Evolutionary conservation across 2,113 vertebrate species (phyloP).

Genomic region (Oophaga pumilio): DNA sequence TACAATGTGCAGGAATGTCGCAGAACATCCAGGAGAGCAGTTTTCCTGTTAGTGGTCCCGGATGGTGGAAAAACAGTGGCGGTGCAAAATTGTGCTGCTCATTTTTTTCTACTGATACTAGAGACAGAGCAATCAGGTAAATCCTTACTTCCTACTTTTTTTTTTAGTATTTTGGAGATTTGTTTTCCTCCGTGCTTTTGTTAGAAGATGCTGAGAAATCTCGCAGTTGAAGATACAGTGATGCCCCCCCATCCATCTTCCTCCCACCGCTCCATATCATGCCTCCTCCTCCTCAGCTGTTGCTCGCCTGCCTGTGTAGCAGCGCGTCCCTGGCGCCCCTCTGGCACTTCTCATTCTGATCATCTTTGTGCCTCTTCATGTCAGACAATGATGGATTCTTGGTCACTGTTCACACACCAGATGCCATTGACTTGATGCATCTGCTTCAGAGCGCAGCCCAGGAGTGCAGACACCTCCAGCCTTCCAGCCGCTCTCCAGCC

Average conservation of each 20-base stretch:
- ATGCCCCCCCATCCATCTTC: not conserved
- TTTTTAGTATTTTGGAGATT: not conserved
- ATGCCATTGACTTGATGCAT: constrained; percentile 16
- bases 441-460: not conserved
- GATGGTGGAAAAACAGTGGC: too few relatives aligned
- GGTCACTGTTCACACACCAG: not conserved
- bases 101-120: too few relatives aligned
- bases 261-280: constrained; percentile 20
- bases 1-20: too few relatives aligned
- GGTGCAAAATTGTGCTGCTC: too few relatives aligned
- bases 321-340: constrained; percentile 36
- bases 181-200: not conserved
- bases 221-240: constrained; percentile 23
- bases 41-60: too few relatives aligned
- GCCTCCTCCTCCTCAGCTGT: constrained; percentile 46
- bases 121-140: too few relatives aligned
- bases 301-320: constrained; percentile 13
- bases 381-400: constrained; percentile 39
- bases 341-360: constrained; percentile 46
- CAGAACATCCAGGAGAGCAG: too few relatives aligned
- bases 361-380: constrained; percentile 5
- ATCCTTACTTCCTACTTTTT: too few relatives aligned
- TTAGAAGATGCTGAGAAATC: not conserved
- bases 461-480: not conserved
- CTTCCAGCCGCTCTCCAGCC: not conserved